Base-by-base conservation (phyloP, 2,888 invertebrate species). In the Eristalis pertinax region DNA sequence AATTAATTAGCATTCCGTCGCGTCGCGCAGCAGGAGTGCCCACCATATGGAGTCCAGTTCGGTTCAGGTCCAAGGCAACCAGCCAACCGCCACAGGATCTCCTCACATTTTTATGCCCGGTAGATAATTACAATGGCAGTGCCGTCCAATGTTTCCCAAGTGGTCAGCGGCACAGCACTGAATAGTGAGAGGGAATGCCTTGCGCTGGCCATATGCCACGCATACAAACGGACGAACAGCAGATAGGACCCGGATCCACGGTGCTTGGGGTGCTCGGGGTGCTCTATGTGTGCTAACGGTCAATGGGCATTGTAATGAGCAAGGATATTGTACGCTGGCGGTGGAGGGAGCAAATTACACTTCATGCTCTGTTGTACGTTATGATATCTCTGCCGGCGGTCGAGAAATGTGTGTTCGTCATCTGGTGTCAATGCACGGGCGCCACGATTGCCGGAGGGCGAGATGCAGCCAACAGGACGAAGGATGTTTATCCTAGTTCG, bases 1-100 rank as follows among this genome's bases (percentile, higher is more conserved):
- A 87, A 87, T 87, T 87, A 87, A 87, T 87, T 87, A 84, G 87
- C 84, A 84, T 87, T 87, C 84, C 60, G 72, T 79, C 75, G 83
- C 79, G 63, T 79, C 72, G 84, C 87, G 26, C 87, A 84, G 87
- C 84, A 87, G 87, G 87, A 87, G 87, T 87, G 87, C 87, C 43
- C 84, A 75, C 86, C 87, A 87, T 87, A 87, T 87, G 87, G 84
- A 84, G 79, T 84, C 70, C 19, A 24, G 38, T n/a, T 63, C n/a
- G 63, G n/a, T 29, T 22, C 24, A 29, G 32, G 26, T 35, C 22
- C 72, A 68, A 29, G 63, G 70, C 50, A 38, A 56, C 50, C 62
- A 75, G 75, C 74, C 74, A 32, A 77, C 69, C 19, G n/a, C 65
- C 35, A 62, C 72, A 87, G 84, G 83, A 87, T 87, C 75, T 62